Conservation (phyloP, 2,888 invertebrate genomes). For the Metopia argyrocephala region DNA sequence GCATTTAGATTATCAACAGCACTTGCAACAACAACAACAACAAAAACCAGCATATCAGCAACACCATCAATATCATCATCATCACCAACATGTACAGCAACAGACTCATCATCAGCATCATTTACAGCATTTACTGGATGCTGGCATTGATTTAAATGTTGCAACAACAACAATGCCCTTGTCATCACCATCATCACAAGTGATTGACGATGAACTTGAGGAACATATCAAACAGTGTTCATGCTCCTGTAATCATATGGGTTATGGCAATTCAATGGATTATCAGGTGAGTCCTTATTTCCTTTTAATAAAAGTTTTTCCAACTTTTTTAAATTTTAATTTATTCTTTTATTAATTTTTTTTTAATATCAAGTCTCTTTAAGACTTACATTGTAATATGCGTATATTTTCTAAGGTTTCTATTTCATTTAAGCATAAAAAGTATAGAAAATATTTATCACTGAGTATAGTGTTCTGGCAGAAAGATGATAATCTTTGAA, state of each 20-base stretch:
- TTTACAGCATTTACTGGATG: constrained; percentile 6
- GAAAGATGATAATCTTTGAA: too few species aligned
- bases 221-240: constrained; percentile 93
- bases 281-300: constrained; percentile 83
- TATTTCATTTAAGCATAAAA: too few species aligned
- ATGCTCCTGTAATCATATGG: constrained; percentile 95
- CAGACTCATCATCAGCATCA: constrained; percentile 26
- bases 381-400: too few species aligned
- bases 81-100: too few species aligned
- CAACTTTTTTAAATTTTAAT: neutral
- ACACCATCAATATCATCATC: neutral
- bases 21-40: constrained; percentile 27
- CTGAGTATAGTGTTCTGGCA: too few species aligned
- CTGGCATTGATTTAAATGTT: constrained; percentile 47
- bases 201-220: constrained; percentile 89
- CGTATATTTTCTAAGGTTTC: too few species aligned
- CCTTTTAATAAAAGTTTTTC: neutral
- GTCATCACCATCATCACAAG: constrained; percentile 62
- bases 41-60: constrained; percentile 41
- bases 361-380: too few species aligned
- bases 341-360: too few species aligned
- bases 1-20: constrained; percentile 62
- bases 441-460: too few species aligned
- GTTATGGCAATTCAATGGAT: constrained; percentile 94
- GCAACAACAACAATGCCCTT: too few species aligned